Base-by-base conservation (phyloP, 2,888 invertebrate genomes). In the Urechis unicinctus region DNA sequence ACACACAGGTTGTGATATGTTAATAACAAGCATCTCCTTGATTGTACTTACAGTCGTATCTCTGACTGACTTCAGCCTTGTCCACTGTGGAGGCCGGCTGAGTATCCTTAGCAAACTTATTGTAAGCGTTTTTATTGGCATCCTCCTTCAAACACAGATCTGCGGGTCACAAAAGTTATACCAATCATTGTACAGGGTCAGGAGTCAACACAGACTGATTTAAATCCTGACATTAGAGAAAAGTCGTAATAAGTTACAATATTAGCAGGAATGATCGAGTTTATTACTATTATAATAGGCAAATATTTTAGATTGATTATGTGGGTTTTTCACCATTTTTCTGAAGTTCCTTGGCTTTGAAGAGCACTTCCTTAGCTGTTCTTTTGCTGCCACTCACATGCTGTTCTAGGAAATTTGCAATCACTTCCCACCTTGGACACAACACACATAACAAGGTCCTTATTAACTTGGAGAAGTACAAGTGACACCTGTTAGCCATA, bases 301-400 rank as follows among this genome's bases (percentile, higher is more conserved):
- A n/a, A n/a, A n/a, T n/a, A n/a, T n/a, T n/a, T n/a, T n/a, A n/a
- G n/a, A 36, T 36, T 36, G 41, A 13, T 13, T 36, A 9, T 13
- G 9, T 36, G 41, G 9, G 41, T 13, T 36, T 9, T 36, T 13
- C 13, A 62, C 62, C 63, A 46, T 74, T 86, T 64, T 88, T 90
- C 78, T 96, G 93, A 45, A 97, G 78, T 67, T 93, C 91, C 79
- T 97, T 97, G 0, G 95, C 96, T 81, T 96, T 95, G 53, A 89
- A 88, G 44, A 98, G 81, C 25, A 96, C 94, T 73, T 96, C 91
- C 75, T 95, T 93, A 1, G 95, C 89, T 52, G 85, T 86, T 59
- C 73, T 70, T 46, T 71, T 70, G 25, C 65, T 71, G 6, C 62
- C 65, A 21, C 65, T 53, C 1, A 71, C 67, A 65, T 78, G 78